These are phyloP conservation scores for Pseudomyrmex dendroicus DNA, from an alignment of 1,140 invertebrate species.

Conservation along the genomic window DNA sequence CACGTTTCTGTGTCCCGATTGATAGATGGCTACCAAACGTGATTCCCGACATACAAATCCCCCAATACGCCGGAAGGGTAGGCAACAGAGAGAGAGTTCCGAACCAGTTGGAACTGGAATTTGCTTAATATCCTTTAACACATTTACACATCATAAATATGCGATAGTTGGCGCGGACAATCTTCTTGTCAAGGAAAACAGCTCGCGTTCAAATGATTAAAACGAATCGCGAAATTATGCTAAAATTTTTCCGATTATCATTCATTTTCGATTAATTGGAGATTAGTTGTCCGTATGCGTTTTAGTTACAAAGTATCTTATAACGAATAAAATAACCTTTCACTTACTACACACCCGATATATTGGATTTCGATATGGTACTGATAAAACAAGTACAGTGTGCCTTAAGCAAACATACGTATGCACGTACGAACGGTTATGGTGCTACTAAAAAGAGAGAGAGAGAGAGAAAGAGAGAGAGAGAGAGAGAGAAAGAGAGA, in stretches of 20 bases:
- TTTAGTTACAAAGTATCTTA: neutral
- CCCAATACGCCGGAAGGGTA: constrained; percentile 61
- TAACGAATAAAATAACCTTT: constrained; percentile 4
- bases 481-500: constrained; percentile 47
- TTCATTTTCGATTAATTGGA: constrained; percentile 35
- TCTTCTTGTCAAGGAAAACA: constrained; percentile 36
- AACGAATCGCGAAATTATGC: constrained; percentile 29
- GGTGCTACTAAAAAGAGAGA: constrained; percentile 57
- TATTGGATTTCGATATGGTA: constrained; percentile 18
- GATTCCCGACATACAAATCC: constrained; percentile 75
- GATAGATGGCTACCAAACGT: constrained; percentile 58
- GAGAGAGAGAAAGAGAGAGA: constrained; percentile 35
- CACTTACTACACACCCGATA: neutral
- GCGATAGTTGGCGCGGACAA: constrained; percentile 26
- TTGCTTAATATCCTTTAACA: constrained; percentile 48
- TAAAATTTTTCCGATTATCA: neutral
- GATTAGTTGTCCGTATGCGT: constrained; percentile 2
- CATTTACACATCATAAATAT: constrained; percentile 55
- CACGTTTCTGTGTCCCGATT: constrained; percentile 47
- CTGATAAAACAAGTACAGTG: constrained; percentile 36
- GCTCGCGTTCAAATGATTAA: constrained; percentile 28
- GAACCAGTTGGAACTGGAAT: constrained; percentile 73
- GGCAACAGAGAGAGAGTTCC: constrained; percentile 50
- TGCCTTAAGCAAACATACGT: constrained; percentile 41
- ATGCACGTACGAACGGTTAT: constrained; percentile 48